Conservation (phyloP, 2,113 vertebrate genomes). For the rabbit (Oryctolagus cuniculus) region mOryCun1.1 NC_091442.1:86079001-86079500, state of each 20-base stretch:
- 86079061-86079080: not conserved
- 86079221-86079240: no score
- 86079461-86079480: not conserved
- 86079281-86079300: no score
- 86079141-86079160: no score
- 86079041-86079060: not conserved
- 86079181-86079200: no score
- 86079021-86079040: not conserved
- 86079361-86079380: not conserved
- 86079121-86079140: no score
- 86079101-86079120: not conserved
- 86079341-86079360: not conserved
- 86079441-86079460: not conserved
- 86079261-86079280: no score
- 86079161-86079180: no score
- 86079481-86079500: not conserved
- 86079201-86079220: no score
- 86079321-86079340: not conserved
- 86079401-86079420: not conserved
- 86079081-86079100: not conserved
- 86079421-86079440: not conserved
- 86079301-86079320: no score
- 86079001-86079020: not conserved
- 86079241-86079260: not conserved
- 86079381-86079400: not conserved